Evolutionary conservation across 1,140 invertebrate genomes (phyloP).

Genomic region (Argopecten irradians): DNA sequence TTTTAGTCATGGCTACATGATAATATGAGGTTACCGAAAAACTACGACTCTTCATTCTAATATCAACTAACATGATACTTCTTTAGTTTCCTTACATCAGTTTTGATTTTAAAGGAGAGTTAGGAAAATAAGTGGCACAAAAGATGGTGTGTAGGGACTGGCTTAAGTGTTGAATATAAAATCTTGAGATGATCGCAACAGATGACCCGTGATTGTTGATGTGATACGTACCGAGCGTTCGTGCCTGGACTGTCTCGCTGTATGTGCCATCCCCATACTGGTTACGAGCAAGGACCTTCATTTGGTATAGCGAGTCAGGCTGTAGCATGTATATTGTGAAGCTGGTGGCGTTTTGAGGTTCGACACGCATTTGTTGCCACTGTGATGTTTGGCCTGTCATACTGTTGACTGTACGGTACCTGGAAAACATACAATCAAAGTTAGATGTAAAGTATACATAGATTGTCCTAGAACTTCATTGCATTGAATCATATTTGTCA

Average conservation of each 20-base stretch:
- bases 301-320: slow-evolving; percentile 95
- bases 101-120: no score
- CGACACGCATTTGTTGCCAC: slow-evolving; percentile 69
- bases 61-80: no score
- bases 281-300: slow-evolving; percentile 97
- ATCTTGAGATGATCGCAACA: neutral
- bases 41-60: no score
- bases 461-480: no score
- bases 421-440: slow-evolving; percentile 40
- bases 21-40: no score
- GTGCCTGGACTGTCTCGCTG: slow-evolving; percentile 92
- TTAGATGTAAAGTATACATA: no score
- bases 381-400: slow-evolving; percentile 48
- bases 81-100: no score
- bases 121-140: no score
- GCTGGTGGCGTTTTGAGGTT: slow-evolving; percentile 86
- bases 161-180: neutral
- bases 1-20: no score
- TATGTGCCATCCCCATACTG: slow-evolving; percentile 95
- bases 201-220: neutral
- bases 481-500: no score
- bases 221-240: slow-evolving; percentile 88
- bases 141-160: no score
- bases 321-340: slow-evolving; percentile 93
- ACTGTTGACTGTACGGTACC: slow-evolving; percentile 60